phyloP scores from a whole-genome alignment of 2,888 invertebrate genomes.

The Spicauda simplicius region DNA sequence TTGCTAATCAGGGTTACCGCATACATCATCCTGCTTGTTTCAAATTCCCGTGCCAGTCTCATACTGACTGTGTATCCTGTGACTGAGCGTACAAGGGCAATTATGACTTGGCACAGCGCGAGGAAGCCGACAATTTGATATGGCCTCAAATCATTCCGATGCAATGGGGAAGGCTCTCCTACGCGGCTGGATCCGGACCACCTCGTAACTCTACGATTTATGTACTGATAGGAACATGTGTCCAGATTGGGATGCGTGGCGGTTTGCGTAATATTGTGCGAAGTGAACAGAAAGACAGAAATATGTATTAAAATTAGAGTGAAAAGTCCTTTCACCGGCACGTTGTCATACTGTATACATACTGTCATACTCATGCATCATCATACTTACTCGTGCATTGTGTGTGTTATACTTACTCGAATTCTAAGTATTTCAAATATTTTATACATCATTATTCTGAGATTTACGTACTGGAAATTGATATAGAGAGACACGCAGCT shows the following conservation, averaged over 20 bases:
- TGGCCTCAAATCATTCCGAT: slow-evolving; percentile 80
- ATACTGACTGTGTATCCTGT: slow-evolving; percentile 64
- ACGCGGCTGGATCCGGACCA: slow-evolving; percentile 68
- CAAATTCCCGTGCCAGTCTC: slow-evolving; percentile 52
- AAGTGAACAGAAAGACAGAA: neutral
- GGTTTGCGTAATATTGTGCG: slow-evolving; percentile 12
- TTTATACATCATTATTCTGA: too few species aligned
- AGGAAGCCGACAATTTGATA: slow-evolving; percentile 81
- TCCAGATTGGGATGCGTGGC: slow-evolving; percentile 2
- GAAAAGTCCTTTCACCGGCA: too few species aligned
- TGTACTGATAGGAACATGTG: slow-evolving; percentile 46
- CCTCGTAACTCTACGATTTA: slow-evolving; percentile 56
- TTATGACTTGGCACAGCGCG: slow-evolving; percentile 61
- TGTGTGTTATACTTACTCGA: too few species aligned
- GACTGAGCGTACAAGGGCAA: slow-evolving; percentile 62
- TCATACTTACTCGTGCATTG: too few species aligned
- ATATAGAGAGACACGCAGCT: too few species aligned
- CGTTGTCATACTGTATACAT: too few species aligned
- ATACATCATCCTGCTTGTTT: slow-evolving; percentile 48
- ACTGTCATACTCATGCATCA: too few species aligned
- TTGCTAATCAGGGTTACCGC: slow-evolving; percentile 37
- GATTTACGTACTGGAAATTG: too few species aligned
- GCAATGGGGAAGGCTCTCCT: slow-evolving; percentile 75
- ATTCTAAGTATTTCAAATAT: too few species aligned
- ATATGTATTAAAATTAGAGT: too few species aligned